Conservation (phyloP, 2,113 vertebrate species). For the Leiothrix lutea region DNA sequence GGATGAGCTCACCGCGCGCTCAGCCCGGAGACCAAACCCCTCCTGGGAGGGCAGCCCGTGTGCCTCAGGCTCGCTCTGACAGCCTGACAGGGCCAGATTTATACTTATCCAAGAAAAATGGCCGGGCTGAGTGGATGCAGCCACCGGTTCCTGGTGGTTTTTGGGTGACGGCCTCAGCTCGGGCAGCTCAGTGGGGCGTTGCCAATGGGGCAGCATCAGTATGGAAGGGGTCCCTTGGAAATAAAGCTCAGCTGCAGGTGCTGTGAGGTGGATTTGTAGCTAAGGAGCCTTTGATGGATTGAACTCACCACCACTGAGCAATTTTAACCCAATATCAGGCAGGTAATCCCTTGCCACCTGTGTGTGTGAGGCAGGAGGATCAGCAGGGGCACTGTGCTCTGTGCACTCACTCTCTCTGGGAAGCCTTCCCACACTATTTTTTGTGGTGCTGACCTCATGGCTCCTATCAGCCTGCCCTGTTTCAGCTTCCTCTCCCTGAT, state of each 20-base stretch:
- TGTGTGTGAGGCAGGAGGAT: not conserved
- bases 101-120: not conserved
- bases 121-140: not conserved
- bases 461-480: constrained; percentile 20
- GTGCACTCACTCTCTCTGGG: not conserved
- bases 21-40: not conserved
- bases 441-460: constrained; percentile 3
- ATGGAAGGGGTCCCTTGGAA: not conserved
- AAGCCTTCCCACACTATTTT: constrained; percentile 40
- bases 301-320: not conserved
- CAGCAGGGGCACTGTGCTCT: not conserved
- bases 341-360: not conserved
- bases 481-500: constrained; percentile 49
- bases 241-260: not conserved
- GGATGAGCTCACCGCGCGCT: not conserved
- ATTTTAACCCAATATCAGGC: not conserved
- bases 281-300: not conserved
- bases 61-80: not conserved
- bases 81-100: not conserved
- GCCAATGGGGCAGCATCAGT: fast-evolving
- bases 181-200: not conserved
- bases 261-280: not conserved
- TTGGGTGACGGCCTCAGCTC: not conserved
- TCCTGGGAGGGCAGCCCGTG: not conserved
- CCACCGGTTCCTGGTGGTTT: fast-evolving